A percentile compares a stretch with the other conserved stretches of the same genome.
Conservation (phyloP, 2,113 vertebrate species). For the Scopus umbretta region DNA sequence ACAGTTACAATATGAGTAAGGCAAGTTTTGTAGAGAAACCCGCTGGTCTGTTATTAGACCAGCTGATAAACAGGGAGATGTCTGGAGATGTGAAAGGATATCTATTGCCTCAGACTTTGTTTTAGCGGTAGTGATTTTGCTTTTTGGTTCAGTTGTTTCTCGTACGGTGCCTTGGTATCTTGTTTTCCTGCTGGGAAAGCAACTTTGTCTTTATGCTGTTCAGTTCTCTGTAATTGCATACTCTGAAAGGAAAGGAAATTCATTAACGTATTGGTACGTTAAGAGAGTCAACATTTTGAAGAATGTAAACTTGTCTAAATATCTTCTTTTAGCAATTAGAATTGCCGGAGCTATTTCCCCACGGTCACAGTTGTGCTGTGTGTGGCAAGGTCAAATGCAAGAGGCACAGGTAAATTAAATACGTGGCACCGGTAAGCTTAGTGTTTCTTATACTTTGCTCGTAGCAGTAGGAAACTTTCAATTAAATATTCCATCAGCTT, state of each 20-base stretch:
- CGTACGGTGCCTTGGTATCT: background rate
- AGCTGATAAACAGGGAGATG: fast-evolving
- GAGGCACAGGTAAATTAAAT: slow-evolving; percentile 84
- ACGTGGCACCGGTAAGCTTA: background rate
- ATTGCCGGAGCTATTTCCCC: slow-evolving; percentile 87
- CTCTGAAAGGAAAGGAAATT: background rate
- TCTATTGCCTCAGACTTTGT: background rate
- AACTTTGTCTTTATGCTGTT: background rate
- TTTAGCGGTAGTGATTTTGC: fast-evolving
- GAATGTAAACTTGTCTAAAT: background rate
- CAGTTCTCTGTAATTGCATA: background rate
- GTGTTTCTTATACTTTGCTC: background rate
- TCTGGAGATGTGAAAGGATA: background rate
- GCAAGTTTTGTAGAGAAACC: background rate
- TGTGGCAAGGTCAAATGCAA: slow-evolving; percentile 93
- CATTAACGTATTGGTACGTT: fast-evolving
- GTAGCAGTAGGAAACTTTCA: background rate
- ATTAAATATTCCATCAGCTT: background rate
- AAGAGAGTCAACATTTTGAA: background rate
- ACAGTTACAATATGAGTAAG: fast-evolving
- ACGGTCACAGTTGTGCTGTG: slow-evolving; percentile 89
- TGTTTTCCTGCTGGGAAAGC: background rate
- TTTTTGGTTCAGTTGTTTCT: background rate
- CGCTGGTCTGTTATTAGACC: background rate
- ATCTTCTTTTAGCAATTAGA: slow-evolving; percentile 68